Evolutionary conservation across 2,797 vertebrate genomes (phyloP).

Genomic region (Alca torda): DNA sequence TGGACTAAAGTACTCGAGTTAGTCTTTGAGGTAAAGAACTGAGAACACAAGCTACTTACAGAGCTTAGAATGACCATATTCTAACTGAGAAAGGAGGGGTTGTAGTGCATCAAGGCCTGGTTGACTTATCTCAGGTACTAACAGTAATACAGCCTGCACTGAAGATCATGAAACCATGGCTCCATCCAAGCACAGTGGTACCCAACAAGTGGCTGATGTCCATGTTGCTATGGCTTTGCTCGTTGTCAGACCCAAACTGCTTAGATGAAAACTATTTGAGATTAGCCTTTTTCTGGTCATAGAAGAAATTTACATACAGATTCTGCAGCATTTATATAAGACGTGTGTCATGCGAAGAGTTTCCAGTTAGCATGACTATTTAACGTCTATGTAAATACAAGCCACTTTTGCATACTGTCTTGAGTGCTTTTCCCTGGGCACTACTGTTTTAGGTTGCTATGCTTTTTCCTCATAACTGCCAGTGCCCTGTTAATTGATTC

Average conservation of each 20-base stretch:
- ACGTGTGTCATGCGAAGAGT: background rate
- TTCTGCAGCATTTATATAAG: background rate
- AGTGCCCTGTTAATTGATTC: rapidly evolving
- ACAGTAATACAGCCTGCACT: background rate
- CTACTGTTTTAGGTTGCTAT: background rate
- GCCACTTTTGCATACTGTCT: background rate
- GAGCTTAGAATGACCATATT: background rate
- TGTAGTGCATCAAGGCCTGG: background rate
- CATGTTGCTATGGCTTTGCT: background rate
- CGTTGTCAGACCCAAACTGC: background rate
- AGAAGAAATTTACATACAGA: background rate
- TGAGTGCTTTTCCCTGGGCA: background rate
- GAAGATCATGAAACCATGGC: background rate
- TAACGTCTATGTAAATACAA: background rate
- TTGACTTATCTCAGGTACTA: background rate
- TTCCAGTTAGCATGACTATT: background rate
- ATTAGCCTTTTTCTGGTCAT: background rate
- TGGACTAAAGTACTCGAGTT: background rate
- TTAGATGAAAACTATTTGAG: background rate
- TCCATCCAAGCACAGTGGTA: background rate
- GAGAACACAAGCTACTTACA: background rate
- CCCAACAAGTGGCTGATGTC: background rate
- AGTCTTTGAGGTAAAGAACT: background rate
- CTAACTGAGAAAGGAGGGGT: background rate
- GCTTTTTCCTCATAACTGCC: background rate